phyloP scores from a whole-genome alignment of 2,797 vertebrate genomes.

The Acanthiza pusilla region DNA sequence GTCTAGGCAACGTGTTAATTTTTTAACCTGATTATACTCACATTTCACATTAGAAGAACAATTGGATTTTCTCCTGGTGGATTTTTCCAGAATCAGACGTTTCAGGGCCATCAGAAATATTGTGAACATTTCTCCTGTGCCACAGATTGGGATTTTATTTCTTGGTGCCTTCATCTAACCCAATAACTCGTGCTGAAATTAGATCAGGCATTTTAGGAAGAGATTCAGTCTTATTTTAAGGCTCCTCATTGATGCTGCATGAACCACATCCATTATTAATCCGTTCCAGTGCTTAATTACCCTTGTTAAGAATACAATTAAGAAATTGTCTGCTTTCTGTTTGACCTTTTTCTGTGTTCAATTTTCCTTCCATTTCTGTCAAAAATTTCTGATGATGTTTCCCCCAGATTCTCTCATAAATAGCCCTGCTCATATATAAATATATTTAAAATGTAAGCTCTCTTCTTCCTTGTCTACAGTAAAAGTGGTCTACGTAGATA shows the following conservation, averaged over 20 bases:
- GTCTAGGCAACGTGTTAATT: background rate
- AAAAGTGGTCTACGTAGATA: background rate
- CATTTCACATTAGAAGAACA: background rate
- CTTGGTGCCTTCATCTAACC: background rate
- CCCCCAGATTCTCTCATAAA: background rate
- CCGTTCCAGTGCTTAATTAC: constrained; percentile 36
- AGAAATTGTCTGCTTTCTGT: constrained; percentile 7
- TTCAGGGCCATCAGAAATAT: background rate
- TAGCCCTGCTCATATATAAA: background rate
- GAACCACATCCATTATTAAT: constrained; percentile 25
- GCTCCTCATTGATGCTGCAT: background rate
- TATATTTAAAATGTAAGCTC: background rate
- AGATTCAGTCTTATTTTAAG: background rate
- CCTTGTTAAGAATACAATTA: constrained; percentile 35
- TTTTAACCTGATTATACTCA: background rate
- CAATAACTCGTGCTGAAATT: background rate
- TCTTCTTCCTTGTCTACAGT: background rate
- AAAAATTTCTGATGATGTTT: background rate
- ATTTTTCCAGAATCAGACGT: background rate
- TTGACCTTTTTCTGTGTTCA: background rate
- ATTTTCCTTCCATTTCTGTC: background rate
- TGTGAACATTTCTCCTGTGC: background rate
- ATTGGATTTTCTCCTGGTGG: background rate
- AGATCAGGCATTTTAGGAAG: background rate
- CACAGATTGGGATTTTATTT: background rate